Evolutionary conservation across 2,113 vertebrate species (phyloP), one percentile per base, ranked within the genome.

Genomic region (Hydrolagus affinis): DNA sequence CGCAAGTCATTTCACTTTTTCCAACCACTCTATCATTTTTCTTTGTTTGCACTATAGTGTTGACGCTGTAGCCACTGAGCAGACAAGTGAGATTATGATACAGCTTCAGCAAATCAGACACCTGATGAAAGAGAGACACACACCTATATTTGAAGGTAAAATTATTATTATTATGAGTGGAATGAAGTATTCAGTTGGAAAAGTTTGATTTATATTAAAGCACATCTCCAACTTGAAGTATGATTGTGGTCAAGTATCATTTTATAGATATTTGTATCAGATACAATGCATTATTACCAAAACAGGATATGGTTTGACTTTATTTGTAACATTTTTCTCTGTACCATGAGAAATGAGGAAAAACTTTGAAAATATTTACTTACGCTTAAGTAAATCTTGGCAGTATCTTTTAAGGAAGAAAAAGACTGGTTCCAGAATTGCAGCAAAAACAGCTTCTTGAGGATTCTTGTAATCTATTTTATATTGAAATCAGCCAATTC

Each of bases 71-170:
- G 96, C 96, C 56, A 94, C 92, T 89, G 95, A 96, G 44, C 95
- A 97, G 91, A 96, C 95, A 87, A 95, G 95, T 86, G 96, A 97
- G 94, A 96, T 97, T 89, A 95, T 97, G 96, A 93, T 91, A 66
- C 96, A 97, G 66, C 95, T 97, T 19, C 92, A 96, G 66, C 95
- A 95, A 85, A 97, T 97, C 87, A 93, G 95, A 14, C 91, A 91
- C 85, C 89, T 97, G 90, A 96, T 97, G 95, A 97, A 95, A 90
- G 95, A 96, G 91, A 95, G 94, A 89, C 59, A 83, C 25, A 9
- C 25, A 6, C 62, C 78, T 32, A 30, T 19, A 21, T 6, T 83
- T 68, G 62, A 68, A 21, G 78, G 78, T 83, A 83, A 83, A 32
- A 64, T 17, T 12, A 30, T 80, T 80, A 30, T 80, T 80, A 15